Base-by-base conservation (phyloP, 2,888 invertebrate species). In the Dilophus febrilis region DNA sequence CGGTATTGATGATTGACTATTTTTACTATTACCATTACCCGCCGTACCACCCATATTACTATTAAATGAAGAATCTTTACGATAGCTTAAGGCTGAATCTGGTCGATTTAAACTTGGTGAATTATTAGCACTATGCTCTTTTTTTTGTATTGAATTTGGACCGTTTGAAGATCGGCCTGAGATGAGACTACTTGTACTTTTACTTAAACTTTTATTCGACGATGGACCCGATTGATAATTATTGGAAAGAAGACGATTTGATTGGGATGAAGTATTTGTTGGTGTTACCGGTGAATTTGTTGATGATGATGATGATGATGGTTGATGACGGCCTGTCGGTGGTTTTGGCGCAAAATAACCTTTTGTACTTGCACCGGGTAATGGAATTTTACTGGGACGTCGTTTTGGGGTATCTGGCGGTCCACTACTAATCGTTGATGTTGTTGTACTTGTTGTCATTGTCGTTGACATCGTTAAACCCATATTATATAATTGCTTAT, bases 311-410 rank as follows among this genome's bases (percentile, higher is more conserved):
- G 6, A 49, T 52, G 1, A 51, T 51, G 3, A 49, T 43, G 5
- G 4, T 22, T 4, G 8, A 6, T 4, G 22, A 7, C 59, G 49
- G 4, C 59, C 67, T 44, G 54, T 57, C 1, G 73, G 72, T n/a
- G 74, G 72, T 51, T 73, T 73, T 14, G 77, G 72, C 44, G 77
- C 72, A 37, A 72, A 63, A 49, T 70, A 66, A 44, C 65, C 67
- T 51, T 68, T 63, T 55, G 61, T 70, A 37, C 58, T 13, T 46
- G 55, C 50, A 47, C 66, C 71, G 35, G 70, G 72, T 55, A 79
- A 64, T 41, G 81, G 82, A 50, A 81, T 83, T 59, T 78, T 77
- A 61, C 77, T 77, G 40, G 81, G 77, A 46, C 71, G 64, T 45
- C 41, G 62, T 50, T 48, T 52, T 44, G 46, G 50, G 43, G 48